Base-by-base conservation (phyloP, 1,140 invertebrate genomes). In the Drosophila sturtevanti region DNA sequence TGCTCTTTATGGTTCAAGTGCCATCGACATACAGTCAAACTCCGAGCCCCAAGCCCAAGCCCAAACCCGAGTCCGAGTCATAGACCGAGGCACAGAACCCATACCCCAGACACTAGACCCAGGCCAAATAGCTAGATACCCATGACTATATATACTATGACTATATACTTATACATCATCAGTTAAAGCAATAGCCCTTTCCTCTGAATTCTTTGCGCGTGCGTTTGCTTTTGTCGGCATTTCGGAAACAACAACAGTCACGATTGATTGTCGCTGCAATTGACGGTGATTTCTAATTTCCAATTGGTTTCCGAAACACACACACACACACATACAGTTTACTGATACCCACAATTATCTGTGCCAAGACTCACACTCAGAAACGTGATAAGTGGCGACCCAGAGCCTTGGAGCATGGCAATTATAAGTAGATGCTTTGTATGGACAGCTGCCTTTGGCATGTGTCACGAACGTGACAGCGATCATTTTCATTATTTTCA, bases 1-100 rank as follows among this genome's bases (percentile, higher is more conserved):
- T 80, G 66, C 82, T 72, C 82, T 90, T 90, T 90, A 89, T 90
- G 81, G 60, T 73, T 90, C 81, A 87, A 86, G 81, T 86, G 81
- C 65, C 78, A 73, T 72, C 68, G 44, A 59, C 66, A n/a, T 64
- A 35, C 35, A 27, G 7, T 18, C 24, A 31, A 34, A 31, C 35
- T 61, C 58, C 37, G 22, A 51, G 38, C n/a, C 51, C 41, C 41
- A 41, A 31, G 51, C 64, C 59, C 41, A 21, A 69, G 66, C 56
- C 72, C 41, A 48, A 21, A n/a, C 16, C 16, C 16, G 21, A 24
- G 7, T 18, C 21, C 38, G 56, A 18, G 65, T 16, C 48, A 68
- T 52, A 68, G 44, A 48, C 14, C 64, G 14, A 35, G 31, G 11
- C 14, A 2, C 24, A 31, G n/a, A n/a, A n/a, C n/a, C n/a, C n/a